phyloP scores from a whole-genome alignment of 2,113 vertebrate genomes.

The Ophiodon elongatus region DNA sequence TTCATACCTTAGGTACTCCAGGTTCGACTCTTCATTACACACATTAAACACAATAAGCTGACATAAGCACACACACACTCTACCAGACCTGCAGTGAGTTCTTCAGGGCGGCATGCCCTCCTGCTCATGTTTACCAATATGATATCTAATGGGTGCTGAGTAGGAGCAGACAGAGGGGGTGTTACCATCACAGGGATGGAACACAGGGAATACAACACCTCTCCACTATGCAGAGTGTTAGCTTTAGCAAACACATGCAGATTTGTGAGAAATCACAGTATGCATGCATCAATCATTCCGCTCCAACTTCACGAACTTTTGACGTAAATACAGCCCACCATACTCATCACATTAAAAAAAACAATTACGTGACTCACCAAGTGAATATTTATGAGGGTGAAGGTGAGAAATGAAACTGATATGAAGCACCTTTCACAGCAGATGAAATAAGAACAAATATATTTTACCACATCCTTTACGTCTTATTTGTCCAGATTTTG shows the following conservation, averaged over 20 bases:
- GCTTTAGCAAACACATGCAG: slow-evolving; percentile 7
- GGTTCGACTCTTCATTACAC: slow-evolving; percentile 10
- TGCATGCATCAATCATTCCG: not conserved
- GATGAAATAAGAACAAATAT: not conserved
- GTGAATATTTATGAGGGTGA: not conserved
- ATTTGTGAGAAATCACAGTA: slow-evolving; percentile 14
- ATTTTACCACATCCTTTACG: not conserved
- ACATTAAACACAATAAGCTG: slow-evolving; percentile 3
- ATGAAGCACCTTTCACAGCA: not conserved
- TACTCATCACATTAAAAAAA: not conserved
- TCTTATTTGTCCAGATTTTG: slow-evolving; percentile 1
- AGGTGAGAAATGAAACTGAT: not conserved
- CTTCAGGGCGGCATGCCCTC: not conserved
- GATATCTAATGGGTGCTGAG: slow-evolving; percentile 5
- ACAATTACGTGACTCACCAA: not conserved
- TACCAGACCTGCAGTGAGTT: not conserved
- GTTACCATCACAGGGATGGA: slow-evolving; percentile 9
- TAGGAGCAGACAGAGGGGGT: slow-evolving; percentile 17
- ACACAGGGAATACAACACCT: slow-evolving; percentile 28
- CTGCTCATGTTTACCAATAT: not conserved
- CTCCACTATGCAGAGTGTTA: slow-evolving; percentile 18
- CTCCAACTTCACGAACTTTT: no score
- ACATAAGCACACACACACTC: not conserved
- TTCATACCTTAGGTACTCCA: not conserved
- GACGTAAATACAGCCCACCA: not conserved